These are phyloP conservation scores for Sinocyclocheilus anshuiensis DNA, from an alignment of 2,113 vertebrate species.

Conservation along the genomic window DNA sequence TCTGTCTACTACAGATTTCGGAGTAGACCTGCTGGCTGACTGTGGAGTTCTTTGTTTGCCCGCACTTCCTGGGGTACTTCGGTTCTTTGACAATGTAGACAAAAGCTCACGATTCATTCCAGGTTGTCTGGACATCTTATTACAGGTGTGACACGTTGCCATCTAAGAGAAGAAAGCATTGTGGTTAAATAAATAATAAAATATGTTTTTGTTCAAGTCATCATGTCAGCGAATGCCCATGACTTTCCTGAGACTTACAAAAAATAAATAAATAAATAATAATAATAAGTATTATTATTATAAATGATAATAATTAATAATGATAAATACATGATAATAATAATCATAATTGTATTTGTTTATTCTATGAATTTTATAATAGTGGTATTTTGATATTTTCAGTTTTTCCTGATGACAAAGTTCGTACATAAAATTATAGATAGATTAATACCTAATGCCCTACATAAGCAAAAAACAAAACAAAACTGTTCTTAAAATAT, in stretches of 20 bases:
- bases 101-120: constrained; percentile 78
- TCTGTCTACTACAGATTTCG: constrained; percentile 27
- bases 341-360: no score
- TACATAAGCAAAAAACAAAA: neutral
- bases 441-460: neutral
- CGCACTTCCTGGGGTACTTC: constrained; percentile 56
- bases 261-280: no score
- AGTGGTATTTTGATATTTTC: no score
- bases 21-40: constrained; percentile 55
- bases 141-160: constrained; percentile 81
- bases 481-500: neutral
- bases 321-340: no score
- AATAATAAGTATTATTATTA: no score
- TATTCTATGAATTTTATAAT: no score
- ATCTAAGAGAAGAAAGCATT: constrained; percentile 64
- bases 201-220: neutral
- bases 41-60: constrained; percentile 55
- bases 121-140: constrained; percentile 72
- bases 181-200: neutral
- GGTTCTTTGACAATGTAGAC: constrained; percentile 48
- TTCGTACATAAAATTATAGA: neutral
- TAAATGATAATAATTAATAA: no score
- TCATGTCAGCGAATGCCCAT: neutral
- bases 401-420: neutral
- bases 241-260: no score